phyloP scores from a whole-genome alignment of 2,888 invertebrate genomes.

The Blera fallax region DNA sequence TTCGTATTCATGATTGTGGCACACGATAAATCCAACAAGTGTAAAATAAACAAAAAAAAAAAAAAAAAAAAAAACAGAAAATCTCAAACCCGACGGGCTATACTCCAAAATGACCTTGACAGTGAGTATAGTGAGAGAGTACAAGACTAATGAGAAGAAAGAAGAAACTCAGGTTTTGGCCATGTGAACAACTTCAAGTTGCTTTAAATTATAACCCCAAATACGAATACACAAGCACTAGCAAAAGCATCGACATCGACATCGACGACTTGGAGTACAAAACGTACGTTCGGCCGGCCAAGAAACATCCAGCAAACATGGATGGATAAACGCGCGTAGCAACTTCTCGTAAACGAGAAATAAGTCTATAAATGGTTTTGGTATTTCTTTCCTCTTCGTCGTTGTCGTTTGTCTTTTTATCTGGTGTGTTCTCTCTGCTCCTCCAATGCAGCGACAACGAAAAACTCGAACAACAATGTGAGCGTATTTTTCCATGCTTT shows the following conservation, averaged over 20 bases:
- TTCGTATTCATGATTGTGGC: conserved; percentile 13
- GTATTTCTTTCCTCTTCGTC: conserved; percentile 56
- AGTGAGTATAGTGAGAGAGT: conserved; percentile 69
- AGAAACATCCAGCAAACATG: conserved; percentile 54
- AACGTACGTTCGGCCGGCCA: conserved; percentile 40
- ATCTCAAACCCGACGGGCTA: conserved; percentile 50
- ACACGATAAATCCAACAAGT: conserved; percentile 58
- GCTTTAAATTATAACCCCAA: conserved; percentile 66
- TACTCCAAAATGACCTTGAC: conserved; percentile 71
- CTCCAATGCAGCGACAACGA: conserved; percentile 23
- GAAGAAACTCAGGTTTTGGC: conserved; percentile 72
- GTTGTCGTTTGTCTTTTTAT: conserved; percentile 17
- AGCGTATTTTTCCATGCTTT: conserved; percentile 28
- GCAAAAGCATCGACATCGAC: neutral
- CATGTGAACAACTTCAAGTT: conserved; percentile 64
- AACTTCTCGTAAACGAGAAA: conserved; percentile 65
- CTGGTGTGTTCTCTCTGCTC: conserved; percentile 4
- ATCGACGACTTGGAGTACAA: conserved; percentile 3
- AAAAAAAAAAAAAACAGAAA: too few relatives aligned
- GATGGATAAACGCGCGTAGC: conserved; percentile 66
- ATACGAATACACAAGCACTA: conserved; percentile 39
- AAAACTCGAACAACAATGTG: neutral
- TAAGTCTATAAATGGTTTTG: conserved; percentile 68
- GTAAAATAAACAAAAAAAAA: conserved; percentile 23
- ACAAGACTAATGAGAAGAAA: conserved; percentile 67